phyloP scores from a whole-genome alignment of 2,797 vertebrate genomes.

The Acanthornis magna region DNA sequence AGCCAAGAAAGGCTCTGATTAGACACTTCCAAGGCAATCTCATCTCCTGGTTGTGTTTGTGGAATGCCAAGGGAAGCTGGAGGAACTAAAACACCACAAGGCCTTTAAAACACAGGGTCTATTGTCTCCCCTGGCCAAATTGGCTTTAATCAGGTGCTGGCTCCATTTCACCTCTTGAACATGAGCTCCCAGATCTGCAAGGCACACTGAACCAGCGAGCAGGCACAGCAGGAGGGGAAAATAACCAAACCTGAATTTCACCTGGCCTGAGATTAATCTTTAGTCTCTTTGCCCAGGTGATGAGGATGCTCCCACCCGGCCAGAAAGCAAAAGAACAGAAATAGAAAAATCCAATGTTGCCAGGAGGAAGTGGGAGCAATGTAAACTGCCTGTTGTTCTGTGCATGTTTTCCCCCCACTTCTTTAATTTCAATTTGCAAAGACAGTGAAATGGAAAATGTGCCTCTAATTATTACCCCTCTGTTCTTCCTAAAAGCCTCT shows the following conservation, averaged over 20 bases:
- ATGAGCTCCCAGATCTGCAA: background rate
- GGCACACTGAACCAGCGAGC: background rate
- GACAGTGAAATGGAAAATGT: slow-evolving; percentile 73
- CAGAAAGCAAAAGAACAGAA: background rate
- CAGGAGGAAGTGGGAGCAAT: background rate
- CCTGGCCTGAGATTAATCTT: background rate
- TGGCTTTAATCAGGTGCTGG: background rate
- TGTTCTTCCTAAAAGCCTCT: slow-evolving; percentile 76
- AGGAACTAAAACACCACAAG: background rate
- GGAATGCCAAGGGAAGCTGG: background rate
- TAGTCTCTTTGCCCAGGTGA: background rate
- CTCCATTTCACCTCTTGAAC: background rate
- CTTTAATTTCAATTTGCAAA: slow-evolving; percentile 65
- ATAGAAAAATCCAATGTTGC: background rate
- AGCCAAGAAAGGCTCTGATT: background rate
- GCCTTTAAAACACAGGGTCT: background rate
- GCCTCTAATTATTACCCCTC: slow-evolving; percentile 74
- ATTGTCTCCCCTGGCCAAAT: background rate
- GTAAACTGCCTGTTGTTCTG: slow-evolving; percentile 3
- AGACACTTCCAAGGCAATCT: background rate
- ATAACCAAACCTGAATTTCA: background rate
- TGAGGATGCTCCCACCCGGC: background rate
- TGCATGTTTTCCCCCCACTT: background rate
- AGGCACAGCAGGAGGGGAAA: background rate
- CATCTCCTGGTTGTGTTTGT: background rate